A percentile compares a stretch with the other conserved stretches of the same genome.
Evolutionary conservation across 2,888 invertebrate genomes (phyloP).

Genomic region (Abscondita cerata): DNA sequence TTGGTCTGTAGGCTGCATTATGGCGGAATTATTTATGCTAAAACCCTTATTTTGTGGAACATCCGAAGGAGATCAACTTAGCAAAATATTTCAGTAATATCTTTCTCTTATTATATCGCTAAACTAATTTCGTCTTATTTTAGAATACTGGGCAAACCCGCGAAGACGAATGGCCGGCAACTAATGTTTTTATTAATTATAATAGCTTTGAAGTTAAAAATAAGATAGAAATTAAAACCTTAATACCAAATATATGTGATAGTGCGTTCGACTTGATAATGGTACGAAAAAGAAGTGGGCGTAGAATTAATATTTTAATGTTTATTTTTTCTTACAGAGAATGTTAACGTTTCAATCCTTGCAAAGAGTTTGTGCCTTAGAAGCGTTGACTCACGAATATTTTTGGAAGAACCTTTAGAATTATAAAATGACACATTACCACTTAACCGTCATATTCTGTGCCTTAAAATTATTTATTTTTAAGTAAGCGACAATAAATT

Average conservation of each 20-base stretch:
- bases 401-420: conserved; percentile 70
- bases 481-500: conserved; percentile 3
- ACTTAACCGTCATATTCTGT: conserved; percentile 4
- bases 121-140: too few species aligned
- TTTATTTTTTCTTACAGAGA: conserved; percentile 61
- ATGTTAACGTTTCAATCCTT: conserved; percentile 83
- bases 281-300: conserved; percentile 64
- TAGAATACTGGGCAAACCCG: conserved; percentile 85
- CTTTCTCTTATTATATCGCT: too few species aligned
- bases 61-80: conserved; percentile 91
- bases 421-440: not conserved
- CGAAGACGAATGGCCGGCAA: conserved; percentile 83
- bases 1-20: conserved; percentile 96
- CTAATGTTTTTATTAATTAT: conserved; percentile 77
- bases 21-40: conserved; percentile 86
- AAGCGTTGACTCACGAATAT: conserved; percentile 81
- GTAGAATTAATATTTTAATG: too few species aligned
- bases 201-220: conserved; percentile 78
- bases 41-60: conserved; percentile 86
- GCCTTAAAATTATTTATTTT: conserved; percentile 11
- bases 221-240: conserved; percentile 67
- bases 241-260: conserved; percentile 78
- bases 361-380: conserved; percentile 77
- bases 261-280: conserved; percentile 74
- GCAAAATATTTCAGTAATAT: conserved; percentile 88